Percentiles rank a stretch among this genome's conserved stretches.
Evolutionary conservation across 2,113 vertebrate species (phyloP).

Genomic region (Cryptotis parvus): DNA sequence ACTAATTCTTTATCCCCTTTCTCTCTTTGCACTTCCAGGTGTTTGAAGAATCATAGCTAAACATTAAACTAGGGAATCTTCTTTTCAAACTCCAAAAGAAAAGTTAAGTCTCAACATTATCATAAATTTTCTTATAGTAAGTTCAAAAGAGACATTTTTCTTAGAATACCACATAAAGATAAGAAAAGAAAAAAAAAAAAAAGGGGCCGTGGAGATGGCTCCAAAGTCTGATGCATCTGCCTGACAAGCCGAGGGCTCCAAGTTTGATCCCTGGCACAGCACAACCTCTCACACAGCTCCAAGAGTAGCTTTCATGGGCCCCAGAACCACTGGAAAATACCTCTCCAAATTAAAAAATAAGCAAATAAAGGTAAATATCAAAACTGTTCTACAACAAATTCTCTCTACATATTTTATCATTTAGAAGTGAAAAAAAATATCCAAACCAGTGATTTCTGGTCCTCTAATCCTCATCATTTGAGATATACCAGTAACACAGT

Average conservation of each 20-base stretch:
- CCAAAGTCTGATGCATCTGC: no score
- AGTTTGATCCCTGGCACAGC: no score
- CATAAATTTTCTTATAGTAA: neutral
- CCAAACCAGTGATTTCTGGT: constrained; percentile 10
- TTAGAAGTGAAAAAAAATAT: neutral
- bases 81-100: neutral
- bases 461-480: neutral
- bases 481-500: constrained; percentile 5
- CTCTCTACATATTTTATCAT: neutral
- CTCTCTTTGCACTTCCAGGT: neutral
- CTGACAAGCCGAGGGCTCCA: no score
- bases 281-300: no score
- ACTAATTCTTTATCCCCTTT: neutral
- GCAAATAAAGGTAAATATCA: neutral
- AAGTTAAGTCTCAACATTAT: constrained; percentile 10
- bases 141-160: neutral
- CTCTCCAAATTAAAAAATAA: neutral
- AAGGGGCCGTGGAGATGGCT: no score
- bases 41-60: constrained; percentile 30
- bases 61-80: neutral
- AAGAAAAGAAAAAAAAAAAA: neutral
- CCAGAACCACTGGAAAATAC: no score
- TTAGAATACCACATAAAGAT: neutral
- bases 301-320: no score
- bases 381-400: constrained; percentile 9